phyloP scores from a whole-genome alignment of 2,113 vertebrate species.

The Aplodontia rufa region DNA sequence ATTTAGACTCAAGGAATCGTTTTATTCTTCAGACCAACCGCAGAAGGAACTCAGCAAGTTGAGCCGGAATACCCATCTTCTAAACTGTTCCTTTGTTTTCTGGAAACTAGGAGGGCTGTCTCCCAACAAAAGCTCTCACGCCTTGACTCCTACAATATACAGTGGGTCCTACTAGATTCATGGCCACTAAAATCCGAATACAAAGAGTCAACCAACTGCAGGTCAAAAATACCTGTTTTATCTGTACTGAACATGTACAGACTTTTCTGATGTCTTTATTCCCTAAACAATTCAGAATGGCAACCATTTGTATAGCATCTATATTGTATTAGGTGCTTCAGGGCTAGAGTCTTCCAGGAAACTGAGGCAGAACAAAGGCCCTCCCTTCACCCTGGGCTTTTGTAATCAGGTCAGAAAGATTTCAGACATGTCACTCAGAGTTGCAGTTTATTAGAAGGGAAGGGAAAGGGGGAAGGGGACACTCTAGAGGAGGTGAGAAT shows the following conservation, averaged over 20 bases:
- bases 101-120: not conserved
- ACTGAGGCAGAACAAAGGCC: too few species aligned
- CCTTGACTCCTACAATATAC: rapidly evolving
- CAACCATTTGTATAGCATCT: not conserved
- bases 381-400: too few species aligned
- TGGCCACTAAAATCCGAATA: too few species aligned
- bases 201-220: not conserved
- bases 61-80: not conserved
- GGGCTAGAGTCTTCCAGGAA: too few species aligned
- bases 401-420: too few species aligned
- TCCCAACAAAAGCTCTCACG: not conserved
- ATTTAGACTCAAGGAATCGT: not conserved
- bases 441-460: too few species aligned
- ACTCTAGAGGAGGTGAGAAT: too few species aligned
- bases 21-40: not conserved
- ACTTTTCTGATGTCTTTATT: not conserved
- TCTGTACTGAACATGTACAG: not conserved
- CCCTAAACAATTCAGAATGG: not conserved
- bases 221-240: not conserved
- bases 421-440: too few species aligned
- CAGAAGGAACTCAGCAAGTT: not conserved
- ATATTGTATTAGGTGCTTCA: too few species aligned
- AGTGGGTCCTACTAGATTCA: too few species aligned
- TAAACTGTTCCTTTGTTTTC: not conserved
- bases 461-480: too few species aligned